Evolutionary conservation across 2,888 invertebrate species (phyloP), one percentile per base, ranked within the genome.

Genomic region (Parthenolecanium corni): DNA sequence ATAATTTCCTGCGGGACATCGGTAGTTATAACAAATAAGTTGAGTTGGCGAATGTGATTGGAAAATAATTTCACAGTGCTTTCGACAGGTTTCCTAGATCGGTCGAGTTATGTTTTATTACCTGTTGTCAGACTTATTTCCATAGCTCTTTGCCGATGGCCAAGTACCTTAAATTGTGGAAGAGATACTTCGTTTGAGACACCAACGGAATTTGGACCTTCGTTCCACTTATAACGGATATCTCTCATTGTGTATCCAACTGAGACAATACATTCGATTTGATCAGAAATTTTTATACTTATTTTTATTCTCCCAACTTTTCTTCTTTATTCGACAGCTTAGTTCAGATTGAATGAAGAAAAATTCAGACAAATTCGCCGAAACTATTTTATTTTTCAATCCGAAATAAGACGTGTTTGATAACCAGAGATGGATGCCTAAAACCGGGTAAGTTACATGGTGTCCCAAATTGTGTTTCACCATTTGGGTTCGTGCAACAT

Each of bases 201-300:
- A 78, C 90, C 91, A 77, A 94, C 92, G 76, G 93, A 90, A 81
- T 89, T 86, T 75, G 88, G 87, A 73, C 91, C 91, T 79, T 91
- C 89, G 82, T 90, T 89, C 93, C 93, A 93, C 78, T 89, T 89
- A 85, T 93, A 93, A 76, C 90, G 85, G 82, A 92, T 93, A 84
- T 93, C 92, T 80, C 89, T 83, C 90, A 91, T 92, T 79, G 92
- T 92, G 85, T 93, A 93, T 82, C 92, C 93, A 86, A 92, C 93
- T 93, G 84, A 78, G 65, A 64, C 64, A 42, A 44, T 31, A 52
- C 25, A 52, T 18, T 52, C 20, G 25, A n/a, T 21, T n/a, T 52
- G 24, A 52, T n/a, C 14, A 16, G 4, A 49, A 49, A 49, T 16
- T 18, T 42, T 18, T 42, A 9, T 42, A 4, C 6, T 42, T 18